Percentiles rank a stretch among this genome's conserved stretches.
These are phyloP conservation scores for Drosophila falleni DNA, from an alignment of 2,888 invertebrate species.

Conservation along the genomic window DNA sequence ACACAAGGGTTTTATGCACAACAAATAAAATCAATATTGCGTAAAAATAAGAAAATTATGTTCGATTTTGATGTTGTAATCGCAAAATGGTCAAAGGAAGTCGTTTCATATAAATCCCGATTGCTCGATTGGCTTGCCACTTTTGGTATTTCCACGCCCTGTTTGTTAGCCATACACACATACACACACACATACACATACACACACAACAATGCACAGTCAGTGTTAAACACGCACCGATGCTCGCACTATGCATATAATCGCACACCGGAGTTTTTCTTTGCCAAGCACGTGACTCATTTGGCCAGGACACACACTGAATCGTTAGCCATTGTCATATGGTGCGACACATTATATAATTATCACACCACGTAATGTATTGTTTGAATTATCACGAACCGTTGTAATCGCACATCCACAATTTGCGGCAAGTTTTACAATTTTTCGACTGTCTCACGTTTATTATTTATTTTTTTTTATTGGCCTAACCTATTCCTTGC, in stretches of 20 bases:
- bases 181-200: constrained; percentile 11
- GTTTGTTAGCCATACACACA: constrained; percentile 21
- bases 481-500: constrained; percentile 13
- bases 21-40: constrained; percentile 72
- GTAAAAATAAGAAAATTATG: constrained; percentile 66
- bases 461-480: not conserved
- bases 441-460: constrained; percentile 1
- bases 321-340: constrained; percentile 14
- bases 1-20: constrained; percentile 54
- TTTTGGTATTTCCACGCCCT: constrained; percentile 39
- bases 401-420: not conserved
- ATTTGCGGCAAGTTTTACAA: constrained; percentile 4
- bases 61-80: constrained; percentile 68
- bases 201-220: constrained; percentile 12
- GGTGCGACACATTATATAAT: constrained; percentile 64
- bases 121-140: constrained; percentile 36
- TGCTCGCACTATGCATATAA: not conserved
- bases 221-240: not conserved
- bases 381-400: constrained; percentile 26
- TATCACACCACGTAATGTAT: constrained; percentile 40
- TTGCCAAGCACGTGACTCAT: constrained; percentile 67
- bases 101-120: constrained; percentile 30
- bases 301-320: constrained; percentile 19
- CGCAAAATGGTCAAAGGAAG: constrained; percentile 59
- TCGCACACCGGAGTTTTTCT: constrained; percentile 32